A percentile compares a stretch with the other conserved stretches of the same genome.
Evolutionary conservation across 2,113 vertebrate species (phyloP).

Genomic region (Odocoileus hemionus): DNA sequence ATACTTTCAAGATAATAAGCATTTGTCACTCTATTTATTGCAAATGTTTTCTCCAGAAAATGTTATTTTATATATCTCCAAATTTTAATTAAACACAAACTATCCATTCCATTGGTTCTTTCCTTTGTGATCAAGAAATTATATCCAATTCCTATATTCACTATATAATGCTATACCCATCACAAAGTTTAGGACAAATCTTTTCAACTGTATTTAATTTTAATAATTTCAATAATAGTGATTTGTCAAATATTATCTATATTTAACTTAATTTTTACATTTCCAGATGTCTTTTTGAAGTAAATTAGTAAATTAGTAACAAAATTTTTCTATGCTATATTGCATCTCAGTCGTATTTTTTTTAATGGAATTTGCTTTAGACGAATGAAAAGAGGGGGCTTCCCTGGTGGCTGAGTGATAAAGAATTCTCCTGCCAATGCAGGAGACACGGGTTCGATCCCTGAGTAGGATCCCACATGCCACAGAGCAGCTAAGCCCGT

Average conservation of each 20-base stretch:
- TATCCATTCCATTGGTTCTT: neutral
- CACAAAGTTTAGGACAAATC: neutral
- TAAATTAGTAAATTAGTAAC: slow-evolving; percentile 1
- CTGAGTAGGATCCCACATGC: neutral
- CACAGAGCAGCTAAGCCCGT: neutral
- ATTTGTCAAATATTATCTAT: neutral
- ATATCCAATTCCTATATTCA: neutral
- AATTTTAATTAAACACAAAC: neutral
- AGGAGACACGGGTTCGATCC: fast-evolving
- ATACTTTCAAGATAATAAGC: neutral
- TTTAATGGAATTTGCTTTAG: neutral
- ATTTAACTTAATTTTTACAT: neutral
- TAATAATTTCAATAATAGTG: neutral
- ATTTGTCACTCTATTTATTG: neutral
- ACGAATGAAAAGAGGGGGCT: neutral
- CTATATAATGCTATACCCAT: neutral
- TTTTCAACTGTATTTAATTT: neutral
- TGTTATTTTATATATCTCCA: neutral
- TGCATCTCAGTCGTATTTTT: neutral
- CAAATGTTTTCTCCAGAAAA: slow-evolving; percentile 1
- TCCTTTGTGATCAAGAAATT: slow-evolving; percentile 13
- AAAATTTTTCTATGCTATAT: neutral
- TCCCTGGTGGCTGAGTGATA: neutral
- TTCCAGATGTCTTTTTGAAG: neutral
- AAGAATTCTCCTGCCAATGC: neutral